Evolutionary conservation across 2,888 invertebrate genomes (phyloP), one percentile per base, ranked within the genome.

Genomic region (Hylaea fasciaria): DNA sequence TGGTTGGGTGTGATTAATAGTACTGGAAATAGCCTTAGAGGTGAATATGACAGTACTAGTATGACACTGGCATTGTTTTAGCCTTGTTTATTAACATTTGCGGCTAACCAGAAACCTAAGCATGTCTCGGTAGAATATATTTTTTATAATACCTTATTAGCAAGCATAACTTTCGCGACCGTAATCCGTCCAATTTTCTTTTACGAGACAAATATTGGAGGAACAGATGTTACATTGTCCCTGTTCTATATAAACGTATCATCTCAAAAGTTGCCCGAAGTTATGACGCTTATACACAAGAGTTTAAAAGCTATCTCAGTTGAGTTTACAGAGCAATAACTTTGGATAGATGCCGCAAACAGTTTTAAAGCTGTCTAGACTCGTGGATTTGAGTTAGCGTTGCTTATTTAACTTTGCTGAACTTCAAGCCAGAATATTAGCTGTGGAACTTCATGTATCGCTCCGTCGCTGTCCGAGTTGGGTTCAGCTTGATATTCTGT

Each of bases 171-270:
- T 75, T 69, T 70, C 73, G 69, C 67, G 22, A 5, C 22, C 22
- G 43, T 66, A 63, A 70, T 66, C 64, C 53, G 47, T 62, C 59
- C 56, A 55, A 57, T 66, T 51, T 63, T 67, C 62, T 64, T 68
- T 70, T 71, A 68, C 68, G 64, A 54, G 57, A 55, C 50, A 64
- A 67, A 71, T 73, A 74, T 77, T 70, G 65, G 62, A 57, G 49
- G 59, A 66, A 65, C 78, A 81, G 76, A 76, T 81, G 80, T 68
- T 74, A 57, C 74, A 57, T 69, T 70, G 65, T 72, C 70, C 62
- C 71, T 72, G 65, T 67, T 8, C 32, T 8, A 7, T 7, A 3
- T 7, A 71, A 76, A 70, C 55, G 65, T 66, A 64, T n/a, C 32
- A 32, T 32, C 32, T 57, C 41, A 52, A 48, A 70, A 73, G 64